Conservation (phyloP, 2,113 vertebrate genomes). For the Atractosteus spatula region DNA sequence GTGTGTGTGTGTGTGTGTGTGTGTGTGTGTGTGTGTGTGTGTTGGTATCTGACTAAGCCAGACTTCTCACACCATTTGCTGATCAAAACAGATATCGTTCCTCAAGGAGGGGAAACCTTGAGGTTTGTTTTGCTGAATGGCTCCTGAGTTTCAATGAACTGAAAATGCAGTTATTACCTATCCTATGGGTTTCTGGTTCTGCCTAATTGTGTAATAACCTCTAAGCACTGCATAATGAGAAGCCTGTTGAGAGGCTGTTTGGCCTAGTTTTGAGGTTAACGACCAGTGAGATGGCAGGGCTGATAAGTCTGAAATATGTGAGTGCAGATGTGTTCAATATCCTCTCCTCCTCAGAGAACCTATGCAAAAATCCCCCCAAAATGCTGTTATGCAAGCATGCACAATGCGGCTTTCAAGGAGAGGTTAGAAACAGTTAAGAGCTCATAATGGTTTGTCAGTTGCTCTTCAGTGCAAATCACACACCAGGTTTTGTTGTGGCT, state of each 20-base stretch:
- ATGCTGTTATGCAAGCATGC: conserved; percentile 43
- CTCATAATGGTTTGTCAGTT: conserved; percentile 30
- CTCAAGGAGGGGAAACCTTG: not conserved
- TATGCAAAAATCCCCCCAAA: conserved; percentile 36
- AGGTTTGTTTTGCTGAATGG: conserved; percentile 6
- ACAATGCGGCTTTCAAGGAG: conserved; percentile 53
- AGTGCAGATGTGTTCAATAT: conserved; percentile 44
- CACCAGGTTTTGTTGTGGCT: conserved; percentile 1
- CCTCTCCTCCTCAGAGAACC: conserved; percentile 44
- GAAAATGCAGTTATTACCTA: conserved; percentile 35
- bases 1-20: not conserved
- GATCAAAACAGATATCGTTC: conserved; percentile 6
- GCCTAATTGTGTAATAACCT: conserved; percentile 39
- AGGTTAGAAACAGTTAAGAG: conserved; percentile 38
- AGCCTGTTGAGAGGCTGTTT: conserved; percentile 34
- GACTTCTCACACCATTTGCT: conserved; percentile 26
- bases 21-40: not conserved
- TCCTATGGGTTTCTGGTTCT: conserved; percentile 39
- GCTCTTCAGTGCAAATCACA: not conserved
- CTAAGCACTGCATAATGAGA: conserved; percentile 30
- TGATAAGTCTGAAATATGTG: conserved; percentile 50
- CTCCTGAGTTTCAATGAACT: conserved; percentile 13
- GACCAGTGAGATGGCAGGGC: conserved; percentile 59
- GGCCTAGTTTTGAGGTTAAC: conserved; percentile 61
- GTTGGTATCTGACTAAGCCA: conserved; percentile 17